Conservation (phyloP, 2,113 vertebrate species). For the Neomonachus schauinslandi region DNA sequence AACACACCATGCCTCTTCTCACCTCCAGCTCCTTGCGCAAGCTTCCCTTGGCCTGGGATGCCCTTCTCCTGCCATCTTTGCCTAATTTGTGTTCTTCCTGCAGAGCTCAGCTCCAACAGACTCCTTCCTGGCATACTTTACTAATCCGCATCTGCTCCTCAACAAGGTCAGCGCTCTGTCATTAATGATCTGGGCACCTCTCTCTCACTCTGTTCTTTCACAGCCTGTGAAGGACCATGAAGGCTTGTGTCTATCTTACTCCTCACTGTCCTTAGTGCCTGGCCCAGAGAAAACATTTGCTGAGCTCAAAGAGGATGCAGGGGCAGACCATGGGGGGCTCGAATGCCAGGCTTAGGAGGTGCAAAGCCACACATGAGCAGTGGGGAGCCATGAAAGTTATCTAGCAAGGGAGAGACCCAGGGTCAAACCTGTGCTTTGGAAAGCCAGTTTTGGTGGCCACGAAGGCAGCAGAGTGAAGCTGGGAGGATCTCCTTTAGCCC, state of each 20-base stretch:
- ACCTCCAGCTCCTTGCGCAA: neutral
- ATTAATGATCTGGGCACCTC: neutral
- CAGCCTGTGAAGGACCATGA: neutral
- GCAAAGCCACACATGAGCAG: neutral
- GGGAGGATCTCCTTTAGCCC: neutral
- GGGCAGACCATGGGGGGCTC: neutral
- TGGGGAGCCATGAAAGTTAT: neutral
- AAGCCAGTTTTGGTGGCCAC: neutral
- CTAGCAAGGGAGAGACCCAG: neutral
- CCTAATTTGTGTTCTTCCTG: neutral
- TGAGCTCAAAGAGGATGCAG: neutral
- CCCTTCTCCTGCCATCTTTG: neutral
- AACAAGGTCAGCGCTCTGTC: neutral
- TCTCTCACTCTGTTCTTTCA: neutral
- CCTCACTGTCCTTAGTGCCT: neutral
- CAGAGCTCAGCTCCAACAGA: neutral
- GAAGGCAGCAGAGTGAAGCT: neutral
- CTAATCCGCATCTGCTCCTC: neutral
- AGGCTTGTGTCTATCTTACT: neutral
- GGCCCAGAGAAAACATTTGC: neutral
- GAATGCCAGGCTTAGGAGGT: neutral
- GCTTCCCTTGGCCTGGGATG: neutral
- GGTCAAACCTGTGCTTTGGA: neutral
- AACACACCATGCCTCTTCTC: rapidly evolving
- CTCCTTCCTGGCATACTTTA: neutral